Conservation (phyloP, 2,113 vertebrate genomes). For the Rhagologus leucostigma region DNA sequence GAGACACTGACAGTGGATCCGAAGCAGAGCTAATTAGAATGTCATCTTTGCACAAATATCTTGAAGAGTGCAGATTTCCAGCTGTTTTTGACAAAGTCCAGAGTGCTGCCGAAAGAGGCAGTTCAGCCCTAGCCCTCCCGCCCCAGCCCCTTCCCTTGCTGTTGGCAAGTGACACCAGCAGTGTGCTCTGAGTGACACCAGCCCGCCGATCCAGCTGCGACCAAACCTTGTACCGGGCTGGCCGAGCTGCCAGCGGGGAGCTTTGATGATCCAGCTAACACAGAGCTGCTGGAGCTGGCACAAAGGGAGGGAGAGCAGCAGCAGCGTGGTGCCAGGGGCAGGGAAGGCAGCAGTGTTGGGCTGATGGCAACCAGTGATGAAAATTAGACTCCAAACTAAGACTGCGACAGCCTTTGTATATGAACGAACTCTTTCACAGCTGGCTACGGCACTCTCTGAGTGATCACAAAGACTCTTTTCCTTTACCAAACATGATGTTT, state of each 20-base stretch:
- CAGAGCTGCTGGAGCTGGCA: not conserved
- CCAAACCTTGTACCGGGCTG: fast-evolving
- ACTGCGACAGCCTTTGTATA: not conserved
- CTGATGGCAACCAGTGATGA: not conserved
- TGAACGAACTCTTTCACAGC: not conserved
- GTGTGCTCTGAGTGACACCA: not conserved
- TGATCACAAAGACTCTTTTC: not conserved
- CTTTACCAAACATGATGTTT: not conserved
- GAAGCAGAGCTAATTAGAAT: not conserved
- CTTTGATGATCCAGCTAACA: not conserved
- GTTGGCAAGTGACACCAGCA: not conserved
- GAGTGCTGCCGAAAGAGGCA: not conserved
- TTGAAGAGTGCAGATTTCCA: not conserved
- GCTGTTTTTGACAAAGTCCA: not conserved
- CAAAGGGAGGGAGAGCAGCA: not conserved
- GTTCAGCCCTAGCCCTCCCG: not conserved
- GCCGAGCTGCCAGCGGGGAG: not conserved
- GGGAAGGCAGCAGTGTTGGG: not conserved
- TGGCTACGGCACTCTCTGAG: not conserved
- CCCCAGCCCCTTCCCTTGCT: not conserved
- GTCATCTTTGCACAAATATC: not conserved
- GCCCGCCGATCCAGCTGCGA: not conserved
- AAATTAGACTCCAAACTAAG: not conserved
- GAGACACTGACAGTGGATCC: not conserved
- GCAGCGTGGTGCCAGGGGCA: fast-evolving